Base-by-base conservation (phyloP, 2,888 invertebrate species). In the Harpalus rubripes region DNA sequence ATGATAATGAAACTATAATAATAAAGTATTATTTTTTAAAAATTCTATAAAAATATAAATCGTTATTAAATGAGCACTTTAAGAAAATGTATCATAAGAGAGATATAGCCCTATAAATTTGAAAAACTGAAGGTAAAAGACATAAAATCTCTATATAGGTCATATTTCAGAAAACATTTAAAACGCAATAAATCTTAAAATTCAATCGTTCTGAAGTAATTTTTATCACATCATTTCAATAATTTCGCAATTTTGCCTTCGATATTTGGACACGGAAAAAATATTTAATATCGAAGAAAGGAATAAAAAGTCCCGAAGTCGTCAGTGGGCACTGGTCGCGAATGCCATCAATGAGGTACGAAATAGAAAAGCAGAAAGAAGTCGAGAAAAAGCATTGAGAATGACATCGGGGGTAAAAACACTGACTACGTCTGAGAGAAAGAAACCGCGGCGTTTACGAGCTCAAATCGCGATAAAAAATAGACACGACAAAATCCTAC, bases 261-360 rank as follows among this genome's bases (percentile, higher is more conserved):
- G 72, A 74, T 74, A 74, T 74, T 44, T 26, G 41, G 26, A 44
- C 59, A 78, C 44, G 52, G 32, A 84, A 74, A 84, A 84, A 44
- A 76, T 65, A 80, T 80, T 61, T 80, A 80, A 80, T 80, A 80
- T 61, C 39, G 58, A 58, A 26, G 26, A 41, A 61, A 80, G 80
- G 59, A 32, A 79, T 22, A 80, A 80, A 61, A 80, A 80, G 41
- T 59, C n/a, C 18, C 10, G 8, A 56, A 78, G 56, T 56, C 56
- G 10, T 26, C 76, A 76, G 44, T 78, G 58, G 80, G 44, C 80
- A 80, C 59, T 61, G 80, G 63, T 18, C 74, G 61, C 74, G 22
- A 83, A 83, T 83, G 65, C 44, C 78, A 78, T 84, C 84, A 84
- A 84, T 84, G 84, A 84, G 63, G 84, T 78, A 84, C 76, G 78